Evolutionary conservation across 2,888 invertebrate species (phyloP).

Genomic region (Caenorhabditis doughertyi): DNA sequence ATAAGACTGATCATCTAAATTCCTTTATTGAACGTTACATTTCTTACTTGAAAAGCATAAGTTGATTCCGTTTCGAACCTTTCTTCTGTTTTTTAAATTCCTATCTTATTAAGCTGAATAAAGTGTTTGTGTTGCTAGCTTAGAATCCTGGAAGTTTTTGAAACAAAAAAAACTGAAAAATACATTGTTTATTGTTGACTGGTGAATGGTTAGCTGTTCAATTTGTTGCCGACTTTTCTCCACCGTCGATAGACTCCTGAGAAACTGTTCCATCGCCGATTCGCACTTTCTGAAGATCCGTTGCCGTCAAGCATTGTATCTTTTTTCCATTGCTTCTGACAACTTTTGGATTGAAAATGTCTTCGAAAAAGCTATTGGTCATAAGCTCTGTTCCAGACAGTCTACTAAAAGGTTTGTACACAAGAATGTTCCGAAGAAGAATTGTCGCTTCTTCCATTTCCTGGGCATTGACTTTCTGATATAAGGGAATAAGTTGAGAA

Average conservation of each 20-base stretch:
- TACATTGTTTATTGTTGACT: too few species aligned
- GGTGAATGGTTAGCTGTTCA: too few species aligned
- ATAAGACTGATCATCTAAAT: constrained; percentile 13
- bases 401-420: constrained; percentile 67
- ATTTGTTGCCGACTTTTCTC: background rate
- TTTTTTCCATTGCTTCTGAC: background rate
- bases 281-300: background rate
- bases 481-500: too few species aligned
- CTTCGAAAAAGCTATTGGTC: background rate
- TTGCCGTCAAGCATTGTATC: background rate
- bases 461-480: constrained; percentile 36
- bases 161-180: too few species aligned
- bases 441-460: constrained; percentile 53
- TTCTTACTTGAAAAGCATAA: background rate
- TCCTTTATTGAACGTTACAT: constrained; percentile 12
- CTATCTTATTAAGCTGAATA: background rate
- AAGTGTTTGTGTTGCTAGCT: too few species aligned
- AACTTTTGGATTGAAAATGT: background rate
- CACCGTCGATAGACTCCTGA: background rate
- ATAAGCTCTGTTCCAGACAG: constrained; percentile 64
- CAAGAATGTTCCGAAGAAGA: constrained; percentile 62
- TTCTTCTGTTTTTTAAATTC: background rate
- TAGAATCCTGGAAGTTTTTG: too few species aligned
- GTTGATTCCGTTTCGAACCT: background rate
- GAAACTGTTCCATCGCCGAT: background rate